Conservation (phyloP, 2,888 invertebrate species). For the Salticus scenicus region DNA sequence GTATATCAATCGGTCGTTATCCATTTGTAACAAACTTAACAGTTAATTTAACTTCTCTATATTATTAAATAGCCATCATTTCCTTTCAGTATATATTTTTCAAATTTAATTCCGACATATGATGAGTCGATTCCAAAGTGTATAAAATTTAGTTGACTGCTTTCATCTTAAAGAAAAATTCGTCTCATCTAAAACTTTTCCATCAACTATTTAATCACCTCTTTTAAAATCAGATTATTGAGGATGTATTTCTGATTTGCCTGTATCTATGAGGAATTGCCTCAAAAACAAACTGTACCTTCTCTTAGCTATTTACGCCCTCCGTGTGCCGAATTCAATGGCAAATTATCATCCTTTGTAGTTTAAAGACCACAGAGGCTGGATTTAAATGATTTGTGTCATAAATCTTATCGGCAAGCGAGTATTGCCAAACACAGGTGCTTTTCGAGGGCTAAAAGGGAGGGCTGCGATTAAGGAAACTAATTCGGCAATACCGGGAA, state of each 20-base stretch:
- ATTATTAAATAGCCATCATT: no score
- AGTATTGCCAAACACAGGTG: conserved; percentile 57
- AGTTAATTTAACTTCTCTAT: no score
- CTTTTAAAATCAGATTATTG: not conserved
- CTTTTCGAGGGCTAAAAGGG: conserved; percentile 14
- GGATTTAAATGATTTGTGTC: conserved; percentile 65
- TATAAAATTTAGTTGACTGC: no score
- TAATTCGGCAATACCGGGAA: conserved; percentile 36
- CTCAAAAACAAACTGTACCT: conserved; percentile 8
- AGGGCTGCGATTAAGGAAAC: conserved; percentile 37
- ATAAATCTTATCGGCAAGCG: conserved; percentile 58
- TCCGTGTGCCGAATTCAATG: conserved; percentile 31
- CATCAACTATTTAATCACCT: not conserved
- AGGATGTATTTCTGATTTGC: not conserved
- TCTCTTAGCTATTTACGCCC: conserved; percentile 2
- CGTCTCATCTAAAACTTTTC: no score
- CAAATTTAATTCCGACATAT: no score
- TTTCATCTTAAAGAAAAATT: no score
- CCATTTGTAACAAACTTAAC: no score
- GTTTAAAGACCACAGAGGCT: conserved; percentile 47
- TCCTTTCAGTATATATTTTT: no score
- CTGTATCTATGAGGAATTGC: not conserved
- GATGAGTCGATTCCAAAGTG: no score
- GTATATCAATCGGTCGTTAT: no score
- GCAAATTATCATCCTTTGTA: conserved; percentile 58